Evolutionary conservation across 1,140 invertebrate genomes (phyloP).

Genomic region (Parapsyche elsis): DNA sequence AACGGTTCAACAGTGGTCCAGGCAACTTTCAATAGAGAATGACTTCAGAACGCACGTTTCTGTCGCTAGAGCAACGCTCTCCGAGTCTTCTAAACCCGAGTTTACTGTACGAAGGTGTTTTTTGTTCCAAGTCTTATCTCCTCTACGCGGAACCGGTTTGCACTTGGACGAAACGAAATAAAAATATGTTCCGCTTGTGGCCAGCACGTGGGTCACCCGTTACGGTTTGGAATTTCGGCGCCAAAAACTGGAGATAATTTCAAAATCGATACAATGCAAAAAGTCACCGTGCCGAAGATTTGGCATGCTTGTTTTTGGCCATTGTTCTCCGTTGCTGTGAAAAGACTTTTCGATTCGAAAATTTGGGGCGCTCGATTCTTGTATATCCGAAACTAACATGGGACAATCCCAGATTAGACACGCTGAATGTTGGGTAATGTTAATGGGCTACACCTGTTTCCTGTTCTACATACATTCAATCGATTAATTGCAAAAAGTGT

Average conservation of each 20-base stretch:
- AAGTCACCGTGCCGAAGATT: neutral
- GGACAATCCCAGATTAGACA: neutral
- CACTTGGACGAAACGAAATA: neutral
- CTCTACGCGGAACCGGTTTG: neutral
- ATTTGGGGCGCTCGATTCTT: neutral
- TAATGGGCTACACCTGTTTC: too few species aligned
- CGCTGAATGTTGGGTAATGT: neutral
- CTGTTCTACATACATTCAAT: too few species aligned
- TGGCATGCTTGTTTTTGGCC: neutral
- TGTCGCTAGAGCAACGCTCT: slow-evolving; percentile 8
- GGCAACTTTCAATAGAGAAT: too few species aligned
- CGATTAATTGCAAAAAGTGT: too few species aligned
- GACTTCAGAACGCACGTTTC: neutral
- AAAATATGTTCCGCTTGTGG: neutral
- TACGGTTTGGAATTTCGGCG: slow-evolving; percentile 20
- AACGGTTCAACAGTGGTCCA: too few species aligned
- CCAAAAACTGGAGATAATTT: neutral
- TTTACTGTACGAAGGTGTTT: neutral
- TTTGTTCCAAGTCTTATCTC: neutral
- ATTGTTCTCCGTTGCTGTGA: neutral
- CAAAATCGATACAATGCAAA: neutral
- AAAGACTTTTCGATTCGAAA: neutral
- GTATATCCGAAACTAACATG: neutral
- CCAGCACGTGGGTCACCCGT: slow-evolving; percentile 16
- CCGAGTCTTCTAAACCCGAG: neutral